Base-by-base conservation (phyloP, 2,888 invertebrate genomes). In the Pyrrhia umbra region DNA sequence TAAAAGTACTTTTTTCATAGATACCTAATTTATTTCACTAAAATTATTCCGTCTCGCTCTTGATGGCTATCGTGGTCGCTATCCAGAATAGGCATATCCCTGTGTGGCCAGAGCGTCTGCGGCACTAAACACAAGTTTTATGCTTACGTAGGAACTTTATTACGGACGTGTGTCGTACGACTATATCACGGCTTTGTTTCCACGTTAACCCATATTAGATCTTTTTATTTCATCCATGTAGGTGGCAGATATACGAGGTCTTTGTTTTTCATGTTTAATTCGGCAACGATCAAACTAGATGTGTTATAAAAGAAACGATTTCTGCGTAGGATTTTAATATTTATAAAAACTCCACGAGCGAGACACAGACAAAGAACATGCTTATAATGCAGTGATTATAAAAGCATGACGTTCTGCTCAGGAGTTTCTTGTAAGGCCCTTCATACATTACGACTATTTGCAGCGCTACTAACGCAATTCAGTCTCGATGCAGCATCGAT, bases 101-200 rank as follows among this genome's bases (percentile, higher is more conserved):
- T 73, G 72, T 74, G 72, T 72, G 72, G 72, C 55, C 75, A 43
- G 30, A 9, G 6, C 18, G 52, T 71, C 61, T 60, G 15, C 25
- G 16, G n/a, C 34, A 73, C 68, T 57, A 67, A 54, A 50, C 39
- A 54, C 57, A 54, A 63, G 39, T 58, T 72, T 74, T 58, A 74
- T 55, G 34, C 30, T 1, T 43, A 42, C 58, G 43, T 55, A 50
- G 34, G 27, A 34, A 30, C 55, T 72, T 68, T 72, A 72, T 59
- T 51, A 59, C 58, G 20, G 40, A 40, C 43, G 60, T 50, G 37
- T 74, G 54, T 60, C 71, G 71, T 59, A 68, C 49, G 65, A 45
- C 65, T 50, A n/a, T 23, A 46, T 54, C 50, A 34, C 37, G 40
- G 58, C 54, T 77, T 77, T 71, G 71, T 77, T 77, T 77, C 23